These are phyloP conservation scores for Tenthredo distinguenda DNA, from an alignment of 2,888 invertebrate genomes.

Conservation along the genomic window DNA sequence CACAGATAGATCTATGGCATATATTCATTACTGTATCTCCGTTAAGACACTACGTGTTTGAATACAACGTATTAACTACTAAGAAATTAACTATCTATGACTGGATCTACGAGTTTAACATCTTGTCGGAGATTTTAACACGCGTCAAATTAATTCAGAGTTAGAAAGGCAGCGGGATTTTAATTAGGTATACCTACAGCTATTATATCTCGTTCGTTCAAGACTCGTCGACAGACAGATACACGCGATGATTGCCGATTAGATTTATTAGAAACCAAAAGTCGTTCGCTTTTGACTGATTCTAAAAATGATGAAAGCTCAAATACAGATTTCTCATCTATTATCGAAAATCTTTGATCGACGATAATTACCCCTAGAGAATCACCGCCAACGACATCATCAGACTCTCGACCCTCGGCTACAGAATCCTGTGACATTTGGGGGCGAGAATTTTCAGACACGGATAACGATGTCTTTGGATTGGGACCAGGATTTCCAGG, in stretches of 20 bases:
- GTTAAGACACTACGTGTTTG: neutral
- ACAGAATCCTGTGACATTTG: neutral
- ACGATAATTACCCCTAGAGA: constrained; percentile 19
- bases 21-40: neutral
- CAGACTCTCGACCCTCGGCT: constrained; percentile 26
- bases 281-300: neutral
- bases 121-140: constrained; percentile 34
- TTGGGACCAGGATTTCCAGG: neutral
- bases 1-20: neutral
- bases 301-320: neutral
- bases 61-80: neutral
- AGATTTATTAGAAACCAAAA: neutral
- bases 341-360: neutral
- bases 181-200: constrained; percentile 10
- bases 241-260: neutral
- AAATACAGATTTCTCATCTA: neutral
- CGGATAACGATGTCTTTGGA: neutral
- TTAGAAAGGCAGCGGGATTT: constrained; percentile 7
- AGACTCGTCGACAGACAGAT: neutral
- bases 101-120: constrained; percentile 25
- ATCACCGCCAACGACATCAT: constrained; percentile 23
- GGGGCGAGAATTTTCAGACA: neutral
- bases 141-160: constrained; percentile 41
- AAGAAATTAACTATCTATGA: constrained; percentile 31
- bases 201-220: neutral